Base-by-base conservation (phyloP, 1,140 invertebrate species). In the Dufourea novaeangliae region DNA sequence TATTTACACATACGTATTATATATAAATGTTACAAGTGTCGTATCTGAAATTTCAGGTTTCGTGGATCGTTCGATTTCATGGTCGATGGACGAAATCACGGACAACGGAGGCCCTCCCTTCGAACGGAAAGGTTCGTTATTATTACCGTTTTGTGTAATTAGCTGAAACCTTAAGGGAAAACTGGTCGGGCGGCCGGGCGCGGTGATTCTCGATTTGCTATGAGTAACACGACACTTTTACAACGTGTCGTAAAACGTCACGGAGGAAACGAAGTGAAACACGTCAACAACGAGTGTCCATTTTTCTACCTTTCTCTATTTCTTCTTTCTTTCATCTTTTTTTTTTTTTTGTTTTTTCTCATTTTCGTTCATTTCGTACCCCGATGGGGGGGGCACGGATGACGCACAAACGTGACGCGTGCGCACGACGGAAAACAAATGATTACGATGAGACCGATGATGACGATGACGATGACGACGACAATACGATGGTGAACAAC, bases 401-500 rank as follows among this genome's bases (percentile, higher is more conserved):
- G 41, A 69, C 44, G 69, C 29, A 46, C 44, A 34, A 57, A n/a
- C 12, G 14, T 46, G 54, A 75, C 64, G 64, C 73, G 56, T 54
- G 34, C 32, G 37, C 29, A 32, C 29, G 68, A 44, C 68, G 57
- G 52, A 37, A 46, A 77, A 20, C 56, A 77, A 52, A 25, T 56
- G 56, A 32, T 37, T 67, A 52, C 34, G 54, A 44, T 46, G 70
- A 63, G 63, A 56, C 6, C 5, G 73, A 76, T 17, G 71, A 54
- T 14, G 69, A 84, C 25, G 77, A 74, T 17, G 52, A 76, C 46
- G 81, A 80, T 61, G 72, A 74, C 27, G 81, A 71, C 41, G 80
- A 68, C 22, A n/a, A n/a, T n/a, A 76, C 46, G 81, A 80, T 61
- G 72, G 70, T 22, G 81, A 71, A 68, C 22, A 29, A 69, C 63